Conservation (phyloP, 2,888 invertebrate genomes). For the Lamproptera curius region DNA sequence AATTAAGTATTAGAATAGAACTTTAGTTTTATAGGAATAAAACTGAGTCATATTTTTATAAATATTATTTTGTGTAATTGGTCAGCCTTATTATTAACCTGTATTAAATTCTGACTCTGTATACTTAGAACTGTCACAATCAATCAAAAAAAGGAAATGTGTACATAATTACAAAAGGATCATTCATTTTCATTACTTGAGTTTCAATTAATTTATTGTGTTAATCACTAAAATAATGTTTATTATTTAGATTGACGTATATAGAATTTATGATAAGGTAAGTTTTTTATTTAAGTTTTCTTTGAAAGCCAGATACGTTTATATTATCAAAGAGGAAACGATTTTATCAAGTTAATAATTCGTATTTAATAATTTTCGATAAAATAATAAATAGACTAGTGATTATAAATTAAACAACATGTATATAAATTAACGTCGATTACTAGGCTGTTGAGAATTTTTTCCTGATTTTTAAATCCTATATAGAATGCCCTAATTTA, state of each 20-base stretch:
- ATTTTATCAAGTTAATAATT: not conserved
- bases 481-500: too few species aligned
- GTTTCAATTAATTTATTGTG: constrained; percentile 4
- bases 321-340: not conserved
- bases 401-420: too few species aligned
- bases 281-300: constrained; percentile 9
- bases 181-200: not conserved
- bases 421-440: too few species aligned
- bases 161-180: constrained; percentile 12
- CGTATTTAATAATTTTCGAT: not conserved
- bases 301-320: not conserved
- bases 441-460: too few species aligned
- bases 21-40: too few species aligned
- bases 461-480: too few species aligned
- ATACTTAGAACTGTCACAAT: constrained; percentile 6
- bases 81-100: too few species aligned
- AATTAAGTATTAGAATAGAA: too few species aligned
- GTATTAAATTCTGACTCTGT: too few species aligned
- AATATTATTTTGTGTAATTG: too few species aligned
- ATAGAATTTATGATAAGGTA: constrained; percentile 25
- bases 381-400: too few species aligned
- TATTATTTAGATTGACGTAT: constrained; percentile 16
- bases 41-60: too few species aligned
- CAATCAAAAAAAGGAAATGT: constrained; percentile 15
- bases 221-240: constrained; percentile 21